Evolutionary conservation across 2,797 vertebrate species (phyloP).

Genomic region (Uromys caudimaculatus): DNA sequence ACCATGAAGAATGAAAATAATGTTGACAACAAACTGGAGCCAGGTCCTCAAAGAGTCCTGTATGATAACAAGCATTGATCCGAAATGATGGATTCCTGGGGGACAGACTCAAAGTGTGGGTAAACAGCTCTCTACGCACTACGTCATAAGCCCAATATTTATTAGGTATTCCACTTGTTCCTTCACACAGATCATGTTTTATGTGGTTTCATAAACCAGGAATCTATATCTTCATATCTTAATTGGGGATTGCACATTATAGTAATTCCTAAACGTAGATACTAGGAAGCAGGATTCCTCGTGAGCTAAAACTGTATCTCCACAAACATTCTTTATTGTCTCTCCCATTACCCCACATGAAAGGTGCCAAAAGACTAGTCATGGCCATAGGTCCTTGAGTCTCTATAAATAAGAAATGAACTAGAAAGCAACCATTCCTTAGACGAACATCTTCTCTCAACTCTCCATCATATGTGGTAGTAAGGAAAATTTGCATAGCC

Average conservation of each 20-base stretch:
- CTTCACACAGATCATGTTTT: neutral
- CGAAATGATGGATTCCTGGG: neutral
- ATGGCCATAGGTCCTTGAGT: neutral
- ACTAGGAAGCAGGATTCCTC: neutral
- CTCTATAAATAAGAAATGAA: conserved; percentile 21
- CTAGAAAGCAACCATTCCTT: neutral
- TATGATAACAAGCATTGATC: neutral
- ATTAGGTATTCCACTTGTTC: neutral
- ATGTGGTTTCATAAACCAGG: neutral
- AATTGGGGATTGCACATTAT: neutral
- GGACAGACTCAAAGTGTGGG: neutral
- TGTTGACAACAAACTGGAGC: neutral
- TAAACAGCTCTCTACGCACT: neutral
- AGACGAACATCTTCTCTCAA: neutral
- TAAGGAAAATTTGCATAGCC: neutral
- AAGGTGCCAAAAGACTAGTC: conserved; percentile 1
- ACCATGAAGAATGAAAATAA: conserved; percentile 14
- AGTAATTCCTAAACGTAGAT: neutral
- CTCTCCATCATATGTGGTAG: neutral
- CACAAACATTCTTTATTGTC: neutral
- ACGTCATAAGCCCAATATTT: neutral
- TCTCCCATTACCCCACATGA: neutral
- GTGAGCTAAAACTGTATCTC: neutral
- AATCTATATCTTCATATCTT: neutral
- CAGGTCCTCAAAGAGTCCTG: neutral